Percentiles rank a stretch among this genome's conserved stretches.
Evolutionary conservation across 2,888 invertebrate species (phyloP).

Genomic region (Gastrophysa polygoni): DNA sequence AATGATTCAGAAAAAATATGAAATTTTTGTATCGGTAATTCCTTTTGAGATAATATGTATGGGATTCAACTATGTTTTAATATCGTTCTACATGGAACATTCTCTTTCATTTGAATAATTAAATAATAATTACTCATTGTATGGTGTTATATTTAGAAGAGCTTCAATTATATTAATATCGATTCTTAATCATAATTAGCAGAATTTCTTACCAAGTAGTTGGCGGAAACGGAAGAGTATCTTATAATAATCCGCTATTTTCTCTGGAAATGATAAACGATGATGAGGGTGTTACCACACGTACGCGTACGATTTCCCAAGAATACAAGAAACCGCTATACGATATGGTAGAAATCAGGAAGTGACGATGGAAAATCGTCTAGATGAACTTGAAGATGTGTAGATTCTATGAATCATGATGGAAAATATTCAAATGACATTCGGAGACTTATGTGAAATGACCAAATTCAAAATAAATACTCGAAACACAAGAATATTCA

Average conservation of each 20-base stretch:
- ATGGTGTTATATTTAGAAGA: neutral
- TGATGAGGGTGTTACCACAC: conserved; percentile 30
- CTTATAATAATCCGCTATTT: conserved; percentile 16
- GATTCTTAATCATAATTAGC: conserved; percentile 7
- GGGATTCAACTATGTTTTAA: too few relatives aligned
- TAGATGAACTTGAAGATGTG: neutral
- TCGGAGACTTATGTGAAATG: too few relatives aligned
- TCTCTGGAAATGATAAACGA: conserved; percentile 20
- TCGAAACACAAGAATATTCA: too few relatives aligned
- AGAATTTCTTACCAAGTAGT: conserved; percentile 6
- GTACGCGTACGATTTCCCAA: conserved; percentile 16
- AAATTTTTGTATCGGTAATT: too few relatives aligned
- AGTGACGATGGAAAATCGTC: conserved; percentile 8
- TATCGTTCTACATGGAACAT: too few relatives aligned
- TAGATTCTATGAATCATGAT: too few relatives aligned
- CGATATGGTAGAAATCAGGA: conserved; percentile 27
- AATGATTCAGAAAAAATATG: too few relatives aligned
- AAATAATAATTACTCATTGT: neutral
- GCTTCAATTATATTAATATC: neutral
- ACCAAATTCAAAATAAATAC: too few relatives aligned
- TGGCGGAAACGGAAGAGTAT: conserved; percentile 23
- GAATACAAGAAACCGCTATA: conserved; percentile 1
- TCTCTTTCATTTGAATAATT: too few relatives aligned
- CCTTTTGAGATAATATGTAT: too few relatives aligned
- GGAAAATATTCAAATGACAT: too few relatives aligned